phyloP scores from a whole-genome alignment of 1,140 invertebrate species.

The Epicauta chinensis region DNA sequence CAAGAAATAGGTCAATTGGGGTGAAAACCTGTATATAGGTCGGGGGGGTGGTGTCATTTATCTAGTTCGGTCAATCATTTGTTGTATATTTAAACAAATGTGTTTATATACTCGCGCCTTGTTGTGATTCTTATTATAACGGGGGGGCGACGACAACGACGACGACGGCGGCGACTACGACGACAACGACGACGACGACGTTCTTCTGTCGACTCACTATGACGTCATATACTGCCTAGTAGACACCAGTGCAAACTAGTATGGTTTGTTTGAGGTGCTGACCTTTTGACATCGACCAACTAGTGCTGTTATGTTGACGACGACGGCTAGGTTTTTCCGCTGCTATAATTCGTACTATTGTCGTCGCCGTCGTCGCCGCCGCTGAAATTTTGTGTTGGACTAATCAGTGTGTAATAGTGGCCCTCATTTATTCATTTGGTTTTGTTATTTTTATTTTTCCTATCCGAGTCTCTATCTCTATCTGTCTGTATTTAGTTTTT shows the following conservation, averaged over 20 bases:
- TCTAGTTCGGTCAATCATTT: too few species aligned
- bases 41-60: constrained; percentile 8
- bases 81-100: too few species aligned
- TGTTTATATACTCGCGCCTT: too few species aligned
- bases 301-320: neutral
- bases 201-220: constrained; percentile 1
- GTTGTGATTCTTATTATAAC: too few species aligned
- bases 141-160: too few species aligned
- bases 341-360: neutral
- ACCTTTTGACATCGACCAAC: constrained; percentile 3
- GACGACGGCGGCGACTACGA: too few species aligned
- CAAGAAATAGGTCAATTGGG: constrained; percentile 17
- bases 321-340: neutral
- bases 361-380: neutral
- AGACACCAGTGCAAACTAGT: constrained; percentile 16
- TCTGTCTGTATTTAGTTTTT: too few species aligned
- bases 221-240: constrained; percentile 13
- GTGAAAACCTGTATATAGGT: constrained; percentile 6
- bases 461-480: too few species aligned
- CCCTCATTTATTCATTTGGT: too few species aligned
- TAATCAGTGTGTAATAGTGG: too few species aligned
- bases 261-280: constrained; percentile 8
- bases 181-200: neutral
- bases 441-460: too few species aligned
- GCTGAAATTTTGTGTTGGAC: neutral